Percentiles rank a stretch among this genome's conserved stretches.
Evolutionary conservation across 2,797 vertebrate species (phyloP).

Genomic region (Enteromius treurensis): DNA sequence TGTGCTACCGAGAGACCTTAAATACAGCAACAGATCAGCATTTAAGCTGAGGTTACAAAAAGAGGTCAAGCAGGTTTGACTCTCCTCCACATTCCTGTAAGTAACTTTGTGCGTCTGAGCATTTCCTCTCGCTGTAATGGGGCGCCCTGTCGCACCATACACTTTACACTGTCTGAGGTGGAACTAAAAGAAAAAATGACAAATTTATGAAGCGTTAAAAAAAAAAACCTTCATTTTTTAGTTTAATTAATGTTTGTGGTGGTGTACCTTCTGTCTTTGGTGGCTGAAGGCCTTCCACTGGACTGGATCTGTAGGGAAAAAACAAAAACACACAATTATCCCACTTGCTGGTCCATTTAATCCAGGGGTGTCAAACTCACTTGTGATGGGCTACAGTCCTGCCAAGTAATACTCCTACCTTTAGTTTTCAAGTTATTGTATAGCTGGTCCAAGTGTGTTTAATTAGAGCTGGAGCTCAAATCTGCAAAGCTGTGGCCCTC

Average conservation of each 20-base stretch:
- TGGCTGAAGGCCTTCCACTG: conserved; percentile 70
- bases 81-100: conserved; percentile 42
- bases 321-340: conserved; percentile 7
- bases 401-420: neutral
- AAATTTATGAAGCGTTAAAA: neutral
- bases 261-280: conserved; percentile 78
- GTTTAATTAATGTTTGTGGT: no score
- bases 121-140: conserved; percentile 16
- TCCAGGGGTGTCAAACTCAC: neutral
- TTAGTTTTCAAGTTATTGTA: neutral
- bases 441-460: neutral
- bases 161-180: conserved; percentile 77
- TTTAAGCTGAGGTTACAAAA: conserved; percentile 37
- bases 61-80: conserved; percentile 34
- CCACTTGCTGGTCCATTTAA: neutral
- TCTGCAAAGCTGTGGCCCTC: neutral
- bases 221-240: neutral
- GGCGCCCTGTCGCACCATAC: conserved; percentile 40
- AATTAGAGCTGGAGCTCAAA: neutral
- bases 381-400: neutral
- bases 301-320: conserved; percentile 64
- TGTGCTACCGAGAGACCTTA: neutral
- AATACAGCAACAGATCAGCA: conserved; percentile 28
- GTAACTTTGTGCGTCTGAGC: conserved; percentile 22
- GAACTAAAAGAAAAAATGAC: conserved; percentile 65